Percentiles rank a stretch among this genome's conserved stretches.
Evolutionary conservation across 2,888 invertebrate species (phyloP).

Genomic region (Pandemis corylana): DNA sequence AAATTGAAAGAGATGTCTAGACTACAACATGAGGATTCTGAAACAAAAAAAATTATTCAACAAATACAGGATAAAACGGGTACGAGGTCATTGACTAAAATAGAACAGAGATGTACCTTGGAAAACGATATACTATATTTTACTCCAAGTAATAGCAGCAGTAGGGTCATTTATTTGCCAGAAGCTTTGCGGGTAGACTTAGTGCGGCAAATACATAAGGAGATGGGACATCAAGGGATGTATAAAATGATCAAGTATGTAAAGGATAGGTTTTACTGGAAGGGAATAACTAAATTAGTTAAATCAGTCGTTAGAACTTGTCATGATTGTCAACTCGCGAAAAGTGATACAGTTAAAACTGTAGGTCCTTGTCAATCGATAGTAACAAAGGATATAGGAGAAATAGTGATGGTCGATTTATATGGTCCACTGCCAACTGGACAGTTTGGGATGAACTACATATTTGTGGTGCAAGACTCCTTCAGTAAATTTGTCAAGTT

Average conservation of each 20-base stretch:
- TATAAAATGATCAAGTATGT: neutral
- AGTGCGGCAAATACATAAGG: neutral
- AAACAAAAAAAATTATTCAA: neutral
- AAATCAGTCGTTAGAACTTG: neutral
- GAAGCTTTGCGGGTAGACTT: neutral
- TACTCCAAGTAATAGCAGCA: neutral
- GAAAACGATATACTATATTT: neutral
- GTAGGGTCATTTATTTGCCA: neutral
- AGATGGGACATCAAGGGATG: neutral
- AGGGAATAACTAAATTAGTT: neutral
- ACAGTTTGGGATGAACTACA: neutral
- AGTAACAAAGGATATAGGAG: neutral
- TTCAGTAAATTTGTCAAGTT: conserved; percentile 14
- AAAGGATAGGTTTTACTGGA: neutral
- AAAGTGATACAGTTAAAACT: neutral
- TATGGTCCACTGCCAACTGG: neutral
- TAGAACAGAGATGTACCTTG: neutral
- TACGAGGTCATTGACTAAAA: neutral
- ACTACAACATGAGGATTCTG: neutral
- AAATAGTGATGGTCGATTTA: conserved; percentile 1
- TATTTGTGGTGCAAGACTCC: neutral
- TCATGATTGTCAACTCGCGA: neutral
- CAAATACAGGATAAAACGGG: neutral
- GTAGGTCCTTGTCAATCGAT: neutral
- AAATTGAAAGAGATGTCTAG: neutral